phyloP scores from a whole-genome alignment of 2,797 vertebrate genomes.

The Eidolon dupreanum region DNA sequence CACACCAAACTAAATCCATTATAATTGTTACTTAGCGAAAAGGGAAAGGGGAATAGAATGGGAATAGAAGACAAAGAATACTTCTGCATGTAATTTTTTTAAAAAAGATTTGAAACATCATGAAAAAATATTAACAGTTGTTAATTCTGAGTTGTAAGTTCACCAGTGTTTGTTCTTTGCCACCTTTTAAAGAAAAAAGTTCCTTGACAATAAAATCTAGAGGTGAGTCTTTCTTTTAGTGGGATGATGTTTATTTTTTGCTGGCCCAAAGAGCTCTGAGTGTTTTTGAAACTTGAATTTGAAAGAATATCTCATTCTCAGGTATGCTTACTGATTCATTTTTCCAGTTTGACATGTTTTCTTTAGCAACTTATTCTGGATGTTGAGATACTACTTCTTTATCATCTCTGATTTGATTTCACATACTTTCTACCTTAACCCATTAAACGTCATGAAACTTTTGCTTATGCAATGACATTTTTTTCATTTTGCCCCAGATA shows the following conservation, averaged over 20 bases:
- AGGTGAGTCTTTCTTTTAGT: background rate
- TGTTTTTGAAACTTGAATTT: slow-evolving; percentile 43
- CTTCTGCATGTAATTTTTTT: background rate
- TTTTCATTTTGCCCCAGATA: background rate
- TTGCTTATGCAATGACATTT: background rate
- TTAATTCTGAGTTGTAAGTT: background rate
- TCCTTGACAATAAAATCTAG: background rate
- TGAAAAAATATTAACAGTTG: background rate
- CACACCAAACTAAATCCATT: background rate
- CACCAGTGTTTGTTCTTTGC: background rate
- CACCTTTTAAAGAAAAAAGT: background rate
- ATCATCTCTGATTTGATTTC: background rate
- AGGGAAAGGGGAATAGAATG: background rate
- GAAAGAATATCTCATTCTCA: background rate
- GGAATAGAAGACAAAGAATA: background rate
- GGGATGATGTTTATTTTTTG: background rate
- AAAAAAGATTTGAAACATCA: background rate
- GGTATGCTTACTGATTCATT: background rate
- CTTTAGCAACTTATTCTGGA: background rate
- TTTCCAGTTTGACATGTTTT: background rate
- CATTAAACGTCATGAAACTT: background rate
- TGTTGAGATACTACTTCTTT: background rate
- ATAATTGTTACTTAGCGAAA: background rate
- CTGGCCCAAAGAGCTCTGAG: background rate
- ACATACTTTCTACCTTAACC: background rate